A percentile compares a stretch with the other conserved stretches of the same genome.
Conservation (phyloP, 2,888 invertebrate genomes). For the Trissolcus brochymenae region DNA sequence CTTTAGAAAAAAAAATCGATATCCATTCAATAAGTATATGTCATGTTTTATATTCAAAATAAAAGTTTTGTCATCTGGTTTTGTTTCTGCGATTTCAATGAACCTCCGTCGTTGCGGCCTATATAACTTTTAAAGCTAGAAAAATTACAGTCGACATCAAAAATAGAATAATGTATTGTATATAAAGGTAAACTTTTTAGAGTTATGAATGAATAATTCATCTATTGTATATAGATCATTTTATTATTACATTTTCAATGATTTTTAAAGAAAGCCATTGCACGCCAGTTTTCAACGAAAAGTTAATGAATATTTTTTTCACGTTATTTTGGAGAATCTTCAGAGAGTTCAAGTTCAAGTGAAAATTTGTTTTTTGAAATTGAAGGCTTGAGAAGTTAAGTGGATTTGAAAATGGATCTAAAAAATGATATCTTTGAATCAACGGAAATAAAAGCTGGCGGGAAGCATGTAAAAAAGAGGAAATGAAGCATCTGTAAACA, state of each 20-base stretch:
- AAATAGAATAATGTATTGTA: no score
- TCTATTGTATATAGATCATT: no score
- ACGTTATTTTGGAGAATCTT: no score
- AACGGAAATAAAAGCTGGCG: conserved; percentile 31
- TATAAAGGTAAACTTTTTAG: no score
- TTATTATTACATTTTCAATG: no score
- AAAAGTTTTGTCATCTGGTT: background rate
- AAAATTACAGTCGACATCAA: conserved; percentile 7
- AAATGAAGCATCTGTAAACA: conserved; percentile 27
- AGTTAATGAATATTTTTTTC: no score
- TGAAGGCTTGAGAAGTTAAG: background rate
- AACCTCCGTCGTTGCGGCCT: background rate
- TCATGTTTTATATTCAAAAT: background rate
- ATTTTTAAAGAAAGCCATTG: no score
- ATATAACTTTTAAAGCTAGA: conserved; percentile 15
- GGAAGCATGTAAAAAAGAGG: conserved; percentile 28
- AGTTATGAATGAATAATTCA: no score
- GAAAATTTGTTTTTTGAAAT: background rate
- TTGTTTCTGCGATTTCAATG: background rate
- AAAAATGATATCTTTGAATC: conserved; percentile 16
- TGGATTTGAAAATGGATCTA: conserved; percentile 6
- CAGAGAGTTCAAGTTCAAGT: no score
- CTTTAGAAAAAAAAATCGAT: conserved; percentile 3
- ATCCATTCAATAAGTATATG: background rate
- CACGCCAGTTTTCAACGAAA: no score